Conservation (phyloP, 2,888 invertebrate species). For the Habroteleia sp. region DNA sequence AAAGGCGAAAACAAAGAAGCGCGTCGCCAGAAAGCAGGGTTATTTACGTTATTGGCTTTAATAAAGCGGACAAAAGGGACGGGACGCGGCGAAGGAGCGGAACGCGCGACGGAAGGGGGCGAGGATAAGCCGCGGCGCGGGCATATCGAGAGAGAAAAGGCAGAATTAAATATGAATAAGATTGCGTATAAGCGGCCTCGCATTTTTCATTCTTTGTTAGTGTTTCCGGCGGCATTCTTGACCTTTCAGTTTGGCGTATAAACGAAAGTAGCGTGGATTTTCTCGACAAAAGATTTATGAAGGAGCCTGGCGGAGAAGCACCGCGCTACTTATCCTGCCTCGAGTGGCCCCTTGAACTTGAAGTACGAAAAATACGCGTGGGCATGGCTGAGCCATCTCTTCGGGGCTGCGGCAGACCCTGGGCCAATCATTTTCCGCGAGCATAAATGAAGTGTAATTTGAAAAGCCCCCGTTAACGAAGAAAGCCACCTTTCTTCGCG, state of each 20-base stretch:
- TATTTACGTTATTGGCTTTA: slow-evolving; percentile 40
- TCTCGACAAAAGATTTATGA: slow-evolving; percentile 73
- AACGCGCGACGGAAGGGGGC: not conserved
- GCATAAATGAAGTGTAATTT: slow-evolving; percentile 42
- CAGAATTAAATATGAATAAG: slow-evolving; percentile 53
- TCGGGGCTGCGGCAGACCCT: not conserved
- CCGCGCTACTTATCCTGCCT: slow-evolving; percentile 72
- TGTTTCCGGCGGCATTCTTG: slow-evolving; percentile 58
- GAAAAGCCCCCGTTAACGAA: slow-evolving; percentile 8
- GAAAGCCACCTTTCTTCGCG: not conserved
- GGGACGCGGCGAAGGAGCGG: not conserved
- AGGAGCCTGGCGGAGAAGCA: slow-evolving; percentile 68
- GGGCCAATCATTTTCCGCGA: slow-evolving; percentile 42
- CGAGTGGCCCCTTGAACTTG: slow-evolving; percentile 59
- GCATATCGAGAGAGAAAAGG: slow-evolving; percentile 29
- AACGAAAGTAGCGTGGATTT: slow-evolving; percentile 61
- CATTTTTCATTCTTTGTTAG: slow-evolving; percentile 57
- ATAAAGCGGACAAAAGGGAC: slow-evolving; percentile 10
- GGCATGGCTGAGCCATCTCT: slow-evolving; percentile 23
- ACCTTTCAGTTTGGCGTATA: slow-evolving; percentile 57
- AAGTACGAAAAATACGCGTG: slow-evolving; percentile 57
- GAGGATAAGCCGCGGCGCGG: too few species aligned
- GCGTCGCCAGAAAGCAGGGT: slow-evolving; percentile 9
- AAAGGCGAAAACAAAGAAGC: slow-evolving; percentile 30
- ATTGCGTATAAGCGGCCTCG: slow-evolving; percentile 31